phyloP scores from a whole-genome alignment of 2,797 vertebrate genomes.

The Margarornis squamiger region DNA sequence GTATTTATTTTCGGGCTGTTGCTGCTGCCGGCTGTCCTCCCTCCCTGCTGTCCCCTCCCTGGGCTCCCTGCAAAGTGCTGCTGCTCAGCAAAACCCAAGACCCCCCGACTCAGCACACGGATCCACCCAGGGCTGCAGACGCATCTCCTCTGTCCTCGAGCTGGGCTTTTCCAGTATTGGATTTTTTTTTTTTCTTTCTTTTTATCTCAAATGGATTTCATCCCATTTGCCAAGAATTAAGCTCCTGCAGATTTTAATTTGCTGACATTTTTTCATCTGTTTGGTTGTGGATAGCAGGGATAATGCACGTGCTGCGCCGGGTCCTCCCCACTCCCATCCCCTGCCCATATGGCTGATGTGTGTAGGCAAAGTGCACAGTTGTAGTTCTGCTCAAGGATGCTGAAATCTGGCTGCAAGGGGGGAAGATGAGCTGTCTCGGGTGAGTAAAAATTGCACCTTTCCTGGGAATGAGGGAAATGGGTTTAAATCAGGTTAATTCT shows the following conservation, averaged over 20 bases:
- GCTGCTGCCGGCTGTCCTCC: neutral
- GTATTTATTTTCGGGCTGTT: neutral
- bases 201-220: slow-evolving; percentile 62
- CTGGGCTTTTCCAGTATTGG: neutral
- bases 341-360: slow-evolving; percentile 28
- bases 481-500: slow-evolving; percentile 3
- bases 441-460: slow-evolving; percentile 73
- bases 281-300: slow-evolving; percentile 67
- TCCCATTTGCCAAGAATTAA: slow-evolving; percentile 71
- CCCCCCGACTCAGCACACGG: neutral
- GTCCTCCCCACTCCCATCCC: slow-evolving; percentile 15
- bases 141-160: neutral
- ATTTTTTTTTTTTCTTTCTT: neutral
- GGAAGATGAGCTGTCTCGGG: slow-evolving; percentile 87
- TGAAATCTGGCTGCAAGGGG: slow-evolving; percentile 50
- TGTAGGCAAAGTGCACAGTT: neutral
- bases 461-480: neutral
- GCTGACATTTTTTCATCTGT: slow-evolving; percentile 63
- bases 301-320: slow-evolving; percentile 3
- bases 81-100: neutral
- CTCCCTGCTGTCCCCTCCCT: neutral
- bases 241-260: slow-evolving; percentile 53
- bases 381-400: slow-evolving; percentile 41
- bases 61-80: neutral
- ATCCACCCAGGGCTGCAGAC: neutral